These are phyloP conservation scores for Cheilosia vulpina DNA, from an alignment of 2,888 invertebrate species.

Conservation along the genomic window DNA sequence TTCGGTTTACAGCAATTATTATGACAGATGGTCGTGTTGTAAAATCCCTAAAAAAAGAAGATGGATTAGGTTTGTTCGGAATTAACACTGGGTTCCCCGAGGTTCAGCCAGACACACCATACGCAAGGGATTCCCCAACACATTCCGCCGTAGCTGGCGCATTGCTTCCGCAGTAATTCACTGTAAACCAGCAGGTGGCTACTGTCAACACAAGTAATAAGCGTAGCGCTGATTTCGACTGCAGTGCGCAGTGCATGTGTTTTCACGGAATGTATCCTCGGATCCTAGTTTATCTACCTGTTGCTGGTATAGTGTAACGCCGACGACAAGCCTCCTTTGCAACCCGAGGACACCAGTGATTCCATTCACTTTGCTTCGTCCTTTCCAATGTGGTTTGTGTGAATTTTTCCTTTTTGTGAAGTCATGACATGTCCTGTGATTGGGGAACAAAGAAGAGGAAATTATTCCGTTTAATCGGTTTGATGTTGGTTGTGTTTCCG, in stretches of 20 bases:
- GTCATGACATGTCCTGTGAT: slow-evolving; percentile 71
- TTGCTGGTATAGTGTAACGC: slow-evolving; percentile 25
- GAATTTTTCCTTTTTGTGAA: slow-evolving; percentile 49
- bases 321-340: slow-evolving; percentile 28
- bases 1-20: slow-evolving; percentile 53
- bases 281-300: slow-evolving; percentile 41
- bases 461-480: slow-evolving; percentile 73
- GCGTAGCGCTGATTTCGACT: slow-evolving; percentile 4
- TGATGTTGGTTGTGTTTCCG: slow-evolving; percentile 66
- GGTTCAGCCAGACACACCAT: background rate
- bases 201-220: slow-evolving; percentile 38
- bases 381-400: slow-evolving; percentile 48
- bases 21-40: slow-evolving; percentile 51
- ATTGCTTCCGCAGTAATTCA: slow-evolving; percentile 47
- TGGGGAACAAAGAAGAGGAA: slow-evolving; percentile 62
- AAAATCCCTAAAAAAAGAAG: slow-evolving; percentile 16
- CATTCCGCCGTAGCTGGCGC: slow-evolving; percentile 20
- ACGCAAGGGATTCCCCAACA: slow-evolving; percentile 30
- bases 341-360: background rate
- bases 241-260: slow-evolving; percentile 21
- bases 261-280: background rate
- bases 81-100: slow-evolving; percentile 28
- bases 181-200: slow-evolving; percentile 41
- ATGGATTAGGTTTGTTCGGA: slow-evolving; percentile 5
- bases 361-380: slow-evolving; percentile 31